Conservation (phyloP, 2,888 invertebrate species). For the Cryptocheilus praepositus region DNA sequence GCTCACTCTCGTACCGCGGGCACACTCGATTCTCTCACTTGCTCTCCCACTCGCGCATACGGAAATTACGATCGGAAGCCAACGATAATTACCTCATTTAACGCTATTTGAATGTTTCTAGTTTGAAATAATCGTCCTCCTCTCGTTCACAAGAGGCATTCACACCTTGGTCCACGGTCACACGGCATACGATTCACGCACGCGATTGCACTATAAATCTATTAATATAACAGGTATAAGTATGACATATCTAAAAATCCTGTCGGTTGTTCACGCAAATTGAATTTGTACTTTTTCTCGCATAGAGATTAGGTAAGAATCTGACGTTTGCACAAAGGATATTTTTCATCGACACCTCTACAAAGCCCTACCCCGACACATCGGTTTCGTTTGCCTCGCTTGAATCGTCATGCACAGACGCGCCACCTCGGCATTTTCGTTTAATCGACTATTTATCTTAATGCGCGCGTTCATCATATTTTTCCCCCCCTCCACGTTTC, state of each 20-base stretch:
- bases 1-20: too few relatives aligned
- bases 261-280: conserved; percentile 69
- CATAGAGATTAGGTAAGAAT: conserved; percentile 61
- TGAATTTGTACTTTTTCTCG: conserved; percentile 72
- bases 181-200: conserved; percentile 67
- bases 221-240: conserved; percentile 70
- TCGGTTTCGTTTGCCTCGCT: conserved; percentile 22
- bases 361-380: conserved; percentile 60
- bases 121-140: conserved; percentile 58
- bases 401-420: conserved; percentile 47
- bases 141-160: conserved; percentile 60
- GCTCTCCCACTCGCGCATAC: too few relatives aligned
- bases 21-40: too few relatives aligned
- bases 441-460: conserved; percentile 23
- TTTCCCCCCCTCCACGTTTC: conserved; percentile 21
- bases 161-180: conserved; percentile 72
- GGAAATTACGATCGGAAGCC: conserved; percentile 52
- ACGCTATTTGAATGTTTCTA: conserved; percentile 53
- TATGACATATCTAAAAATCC: conserved; percentile 68
- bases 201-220: conserved; percentile 72
- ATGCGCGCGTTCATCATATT: conserved; percentile 18
- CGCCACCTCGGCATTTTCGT: conserved; percentile 28
- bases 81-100: conserved; percentile 53
- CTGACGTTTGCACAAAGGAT: conserved; percentile 62
- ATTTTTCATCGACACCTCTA: conserved; percentile 55